Conservation (phyloP, 2,888 invertebrate species). For the Athetis lepigone region DNA sequence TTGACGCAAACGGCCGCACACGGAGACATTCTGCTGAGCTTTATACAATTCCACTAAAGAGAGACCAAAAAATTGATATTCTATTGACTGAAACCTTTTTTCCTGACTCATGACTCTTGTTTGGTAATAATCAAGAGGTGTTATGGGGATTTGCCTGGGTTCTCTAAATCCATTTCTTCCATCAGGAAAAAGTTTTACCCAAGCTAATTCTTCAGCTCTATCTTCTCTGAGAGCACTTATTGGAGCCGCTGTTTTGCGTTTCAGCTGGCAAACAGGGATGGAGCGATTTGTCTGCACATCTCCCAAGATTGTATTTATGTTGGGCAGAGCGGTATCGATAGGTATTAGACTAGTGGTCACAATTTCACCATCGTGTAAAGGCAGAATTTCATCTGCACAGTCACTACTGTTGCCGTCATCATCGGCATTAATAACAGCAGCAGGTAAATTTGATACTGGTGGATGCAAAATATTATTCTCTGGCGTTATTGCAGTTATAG, state of each 20-base stretch:
- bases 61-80: neutral
- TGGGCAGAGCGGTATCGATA: too few relatives aligned
- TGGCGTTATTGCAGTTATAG: too few relatives aligned
- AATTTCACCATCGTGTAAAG: too few relatives aligned
- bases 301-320: too few relatives aligned
- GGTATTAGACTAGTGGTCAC: too few relatives aligned
- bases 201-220: neutral
- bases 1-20: neutral
- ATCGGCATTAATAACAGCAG: too few relatives aligned
- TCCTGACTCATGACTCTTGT: neutral
- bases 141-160: neutral
- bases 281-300: too few relatives aligned
- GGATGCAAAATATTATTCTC: too few relatives aligned
- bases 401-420: too few relatives aligned
- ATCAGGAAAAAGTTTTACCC: neutral
- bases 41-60: neutral
- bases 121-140: constrained; percentile 1
- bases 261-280: neutral
- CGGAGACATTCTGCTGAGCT: constrained; percentile 3
- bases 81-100: neutral
- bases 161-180: neutral
- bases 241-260: neutral
- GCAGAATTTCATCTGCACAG: too few relatives aligned
- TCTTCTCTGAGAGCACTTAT: neutral
- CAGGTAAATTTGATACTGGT: too few relatives aligned